These are phyloP conservation scores for Natator depressus DNA, from an alignment of 2,113 vertebrate genomes.

Conservation along the genomic window DNA sequence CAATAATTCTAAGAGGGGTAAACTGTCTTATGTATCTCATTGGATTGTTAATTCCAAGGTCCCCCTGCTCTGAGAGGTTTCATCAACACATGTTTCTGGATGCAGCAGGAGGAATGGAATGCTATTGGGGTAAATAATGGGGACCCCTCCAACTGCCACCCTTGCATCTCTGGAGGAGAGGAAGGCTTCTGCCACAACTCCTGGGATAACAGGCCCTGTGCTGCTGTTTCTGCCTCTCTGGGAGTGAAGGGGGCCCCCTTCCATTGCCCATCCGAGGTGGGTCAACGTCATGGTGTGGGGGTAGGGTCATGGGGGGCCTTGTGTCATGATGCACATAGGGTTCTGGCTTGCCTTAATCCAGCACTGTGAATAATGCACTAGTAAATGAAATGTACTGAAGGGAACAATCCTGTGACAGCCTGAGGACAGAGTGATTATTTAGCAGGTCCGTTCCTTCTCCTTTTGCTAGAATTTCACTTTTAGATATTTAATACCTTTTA, in stretches of 20 bases:
- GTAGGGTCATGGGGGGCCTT: neutral
- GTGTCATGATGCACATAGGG: accelerated
- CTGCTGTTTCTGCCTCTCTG: neutral
- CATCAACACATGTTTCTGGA: neutral
- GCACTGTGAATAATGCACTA: neutral
- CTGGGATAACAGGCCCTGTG: neutral
- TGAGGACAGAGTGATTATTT: neutral
- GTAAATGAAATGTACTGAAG: neutral
- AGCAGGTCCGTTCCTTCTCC: neutral
- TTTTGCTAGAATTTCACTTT: neutral
- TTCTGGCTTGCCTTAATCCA: neutral
- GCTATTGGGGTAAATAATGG: neutral
- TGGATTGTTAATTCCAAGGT: neutral
- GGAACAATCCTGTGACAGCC: neutral
- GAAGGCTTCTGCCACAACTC: neutral
- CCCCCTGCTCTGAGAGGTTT: neutral
- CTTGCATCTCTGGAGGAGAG: neutral
- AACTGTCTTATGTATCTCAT: neutral
- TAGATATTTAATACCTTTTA: neutral
- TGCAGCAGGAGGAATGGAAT: neutral
- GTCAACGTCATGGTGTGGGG: neutral
- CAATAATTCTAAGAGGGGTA: neutral
- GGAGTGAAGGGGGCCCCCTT: neutral
- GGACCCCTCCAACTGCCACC: neutral
- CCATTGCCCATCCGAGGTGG: neutral